Evolutionary conservation across 2,888 invertebrate species (phyloP).

Genomic region (Barypeithes pellucidus): DNA sequence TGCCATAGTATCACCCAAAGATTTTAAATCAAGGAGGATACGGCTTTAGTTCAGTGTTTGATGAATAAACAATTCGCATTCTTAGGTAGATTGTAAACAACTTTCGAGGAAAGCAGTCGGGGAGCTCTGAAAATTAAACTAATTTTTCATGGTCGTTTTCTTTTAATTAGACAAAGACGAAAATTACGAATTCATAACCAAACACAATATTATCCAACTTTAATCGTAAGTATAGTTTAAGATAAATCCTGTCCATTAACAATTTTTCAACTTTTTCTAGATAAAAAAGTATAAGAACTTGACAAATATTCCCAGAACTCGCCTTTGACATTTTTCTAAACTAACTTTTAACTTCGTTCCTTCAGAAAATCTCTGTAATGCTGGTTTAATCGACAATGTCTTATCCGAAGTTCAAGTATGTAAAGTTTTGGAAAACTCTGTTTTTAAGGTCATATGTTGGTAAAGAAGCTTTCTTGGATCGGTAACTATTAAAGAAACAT

Average conservation of each 20-base stretch:
- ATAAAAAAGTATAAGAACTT: constrained; percentile 15
- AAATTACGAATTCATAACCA: neutral
- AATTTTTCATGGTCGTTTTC: neutral
- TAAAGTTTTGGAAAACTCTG: constrained; percentile 43
- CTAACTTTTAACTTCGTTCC: constrained; percentile 20
- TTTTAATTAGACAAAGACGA: neutral
- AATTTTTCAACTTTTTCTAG: constrained; percentile 2
- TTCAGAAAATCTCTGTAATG: constrained; percentile 36
- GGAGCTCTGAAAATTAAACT: too few species aligned
- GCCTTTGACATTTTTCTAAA: constrained; percentile 27
- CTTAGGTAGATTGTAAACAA: too few species aligned
- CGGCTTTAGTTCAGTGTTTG: too few species aligned
- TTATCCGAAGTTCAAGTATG: constrained; percentile 41
- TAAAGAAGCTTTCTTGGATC: constrained; percentile 29
- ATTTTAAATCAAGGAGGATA: too few species aligned
- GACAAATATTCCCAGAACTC: constrained; percentile 12
- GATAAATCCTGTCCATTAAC: neutral
- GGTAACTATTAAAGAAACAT: constrained; percentile 11
- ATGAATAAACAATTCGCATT: too few species aligned
- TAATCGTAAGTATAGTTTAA: neutral
- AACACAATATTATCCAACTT: neutral
- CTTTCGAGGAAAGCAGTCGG: too few species aligned
- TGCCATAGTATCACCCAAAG: too few species aligned
- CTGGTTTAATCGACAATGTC: constrained; percentile 46
- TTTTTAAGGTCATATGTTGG: constrained; percentile 40